Conservation (phyloP, 2,888 invertebrate genomes). For the Tetragnatha montana region DNA sequence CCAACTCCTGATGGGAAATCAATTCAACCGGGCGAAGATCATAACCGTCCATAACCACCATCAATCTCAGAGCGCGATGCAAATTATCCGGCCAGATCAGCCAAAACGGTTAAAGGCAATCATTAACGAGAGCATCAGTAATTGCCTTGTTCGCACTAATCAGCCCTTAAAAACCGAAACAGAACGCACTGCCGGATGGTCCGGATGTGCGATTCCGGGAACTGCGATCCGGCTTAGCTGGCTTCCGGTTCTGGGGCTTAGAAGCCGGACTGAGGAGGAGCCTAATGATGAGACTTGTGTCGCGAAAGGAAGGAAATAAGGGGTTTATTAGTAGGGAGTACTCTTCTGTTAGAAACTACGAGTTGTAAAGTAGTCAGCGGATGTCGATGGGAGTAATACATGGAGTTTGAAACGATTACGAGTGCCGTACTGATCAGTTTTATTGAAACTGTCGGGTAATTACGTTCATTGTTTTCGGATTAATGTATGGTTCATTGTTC, state of each 20-base stretch:
- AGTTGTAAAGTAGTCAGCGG: neutral
- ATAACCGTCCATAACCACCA: neutral
- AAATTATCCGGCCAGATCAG: conserved; percentile 24
- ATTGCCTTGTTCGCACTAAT: neutral
- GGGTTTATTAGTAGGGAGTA: conserved; percentile 11
- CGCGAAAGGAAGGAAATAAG: conserved; percentile 24
- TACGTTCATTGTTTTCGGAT: neutral
- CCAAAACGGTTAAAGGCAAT: conserved; percentile 16
- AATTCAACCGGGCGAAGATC: neutral
- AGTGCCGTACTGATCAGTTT: no score
- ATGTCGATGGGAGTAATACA: no score
- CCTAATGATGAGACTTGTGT: conserved; percentile 34
- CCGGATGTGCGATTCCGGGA: neutral
- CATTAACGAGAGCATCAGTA: neutral
- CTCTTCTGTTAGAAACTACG: neutral
- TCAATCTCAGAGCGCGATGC: conserved; percentile 4
- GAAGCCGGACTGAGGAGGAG: conserved; percentile 9
- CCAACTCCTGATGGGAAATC: neutral
- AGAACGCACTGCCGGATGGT: neutral
- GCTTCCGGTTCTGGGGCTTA: neutral
- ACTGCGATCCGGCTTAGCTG: neutral
- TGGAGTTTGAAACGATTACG: no score
- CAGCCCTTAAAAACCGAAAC: neutral
- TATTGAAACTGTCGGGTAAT: no score
- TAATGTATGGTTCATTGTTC: neutral